Conservation (phyloP, 2,888 invertebrate genomes). For the Drosophila glabriapex region DNA sequence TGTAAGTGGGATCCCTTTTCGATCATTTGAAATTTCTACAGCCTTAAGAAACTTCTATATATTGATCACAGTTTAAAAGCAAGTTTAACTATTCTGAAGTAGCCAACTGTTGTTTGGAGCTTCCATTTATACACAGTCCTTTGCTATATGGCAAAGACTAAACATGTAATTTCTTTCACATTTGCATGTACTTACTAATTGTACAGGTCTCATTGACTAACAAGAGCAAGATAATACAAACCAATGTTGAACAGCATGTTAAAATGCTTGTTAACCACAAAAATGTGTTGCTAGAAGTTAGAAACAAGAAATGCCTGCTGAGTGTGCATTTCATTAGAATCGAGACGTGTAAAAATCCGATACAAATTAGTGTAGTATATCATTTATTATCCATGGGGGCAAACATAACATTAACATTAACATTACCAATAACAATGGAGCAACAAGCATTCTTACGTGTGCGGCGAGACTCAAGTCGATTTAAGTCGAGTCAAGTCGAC, state of each 20-base stretch:
- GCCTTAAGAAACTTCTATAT: too few relatives aligned
- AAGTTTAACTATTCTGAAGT: neutral
- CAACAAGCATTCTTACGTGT: constrained; percentile 58
- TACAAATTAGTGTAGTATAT: constrained; percentile 39
- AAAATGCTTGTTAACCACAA: constrained; percentile 20
- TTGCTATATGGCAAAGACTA: neutral
- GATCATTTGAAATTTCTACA: too few relatives aligned
- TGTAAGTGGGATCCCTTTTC: too few relatives aligned
- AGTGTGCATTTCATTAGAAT: constrained; percentile 59
- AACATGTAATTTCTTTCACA: neutral
- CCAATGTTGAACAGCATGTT: constrained; percentile 12
- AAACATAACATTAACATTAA: constrained; percentile 40
- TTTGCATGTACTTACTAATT: constrained; percentile 1
- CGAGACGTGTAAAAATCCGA: constrained; percentile 73
- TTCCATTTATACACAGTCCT: neutral
- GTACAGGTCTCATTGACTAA: constrained; percentile 13
- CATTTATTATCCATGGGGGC: constrained; percentile 9
- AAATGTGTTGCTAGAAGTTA: neutral
- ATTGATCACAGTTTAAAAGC: too few relatives aligned
- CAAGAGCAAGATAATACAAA: constrained; percentile 12
- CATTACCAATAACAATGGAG: constrained; percentile 40
- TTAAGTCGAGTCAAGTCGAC: constrained; percentile 1
- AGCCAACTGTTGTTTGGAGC: neutral
- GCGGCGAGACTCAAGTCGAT: constrained; percentile 15
- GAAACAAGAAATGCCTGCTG: neutral